A percentile compares a stretch with the other conserved stretches of the same genome.
Evolutionary conservation across 2,888 invertebrate genomes (phyloP).

Genomic region (Cataglyphis rosenhaueri): DNA sequence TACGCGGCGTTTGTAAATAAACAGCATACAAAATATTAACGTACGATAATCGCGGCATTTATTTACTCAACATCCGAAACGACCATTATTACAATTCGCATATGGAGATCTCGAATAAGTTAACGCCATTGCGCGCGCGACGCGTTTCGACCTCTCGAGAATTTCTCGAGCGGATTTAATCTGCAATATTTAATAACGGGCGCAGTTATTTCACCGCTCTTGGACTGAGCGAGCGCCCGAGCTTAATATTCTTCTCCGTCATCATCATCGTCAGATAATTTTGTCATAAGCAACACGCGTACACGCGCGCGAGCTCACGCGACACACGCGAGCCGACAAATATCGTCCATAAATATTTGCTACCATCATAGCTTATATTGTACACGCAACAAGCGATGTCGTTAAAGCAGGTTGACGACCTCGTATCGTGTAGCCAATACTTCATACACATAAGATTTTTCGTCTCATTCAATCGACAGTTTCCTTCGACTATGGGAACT

Average conservation of each 20-base stretch:
- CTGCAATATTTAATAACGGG: constrained; percentile 46
- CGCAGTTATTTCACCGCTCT: constrained; percentile 30
- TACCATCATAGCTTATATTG: constrained; percentile 44
- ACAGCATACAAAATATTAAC: constrained; percentile 39
- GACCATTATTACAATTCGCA: constrained; percentile 36
- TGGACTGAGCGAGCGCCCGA: constrained; percentile 18
- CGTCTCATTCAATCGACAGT: constrained; percentile 28
- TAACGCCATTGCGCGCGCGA: constrained; percentile 26
- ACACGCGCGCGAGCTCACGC: neutral
- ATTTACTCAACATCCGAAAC: constrained; percentile 32
- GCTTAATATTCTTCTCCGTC: constrained; percentile 54
- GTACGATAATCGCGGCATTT: constrained; percentile 30
- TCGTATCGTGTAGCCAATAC: constrained; percentile 40
- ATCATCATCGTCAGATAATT: constrained; percentile 49
- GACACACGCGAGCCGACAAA: constrained; percentile 37
- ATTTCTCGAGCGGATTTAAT: constrained; percentile 48
- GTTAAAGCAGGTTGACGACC: constrained; percentile 46
- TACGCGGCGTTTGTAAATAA: constrained; percentile 7
- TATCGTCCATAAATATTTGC: constrained; percentile 63
- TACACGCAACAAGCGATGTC: constrained; percentile 54
- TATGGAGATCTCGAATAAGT: constrained; percentile 25
- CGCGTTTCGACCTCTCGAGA: constrained; percentile 22
- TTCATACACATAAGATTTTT: constrained; percentile 44
- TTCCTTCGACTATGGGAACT: neutral
- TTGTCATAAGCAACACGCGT: constrained; percentile 30